Evolutionary conservation across 2,888 invertebrate species (phyloP).

Genomic region (Pinctada fucata): DNA sequence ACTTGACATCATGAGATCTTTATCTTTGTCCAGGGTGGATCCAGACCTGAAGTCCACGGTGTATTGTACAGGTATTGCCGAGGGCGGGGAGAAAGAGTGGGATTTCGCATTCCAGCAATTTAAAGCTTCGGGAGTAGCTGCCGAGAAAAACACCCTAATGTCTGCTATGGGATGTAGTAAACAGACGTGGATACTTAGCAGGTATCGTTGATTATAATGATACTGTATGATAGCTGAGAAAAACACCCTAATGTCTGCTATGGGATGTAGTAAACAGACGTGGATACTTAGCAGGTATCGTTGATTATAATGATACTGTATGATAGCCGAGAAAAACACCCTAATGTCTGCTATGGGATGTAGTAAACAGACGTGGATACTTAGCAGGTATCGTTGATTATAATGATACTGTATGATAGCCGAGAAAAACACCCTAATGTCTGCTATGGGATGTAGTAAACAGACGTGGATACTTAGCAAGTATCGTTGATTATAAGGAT

Average conservation of each 20-base stretch:
- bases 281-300: constrained; percentile 78
- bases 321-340: constrained; percentile 78
- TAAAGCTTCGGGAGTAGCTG: constrained; percentile 82
- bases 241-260: constrained; percentile 81
- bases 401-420: too few species aligned
- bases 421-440: constrained; percentile 81
- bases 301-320: too few species aligned
- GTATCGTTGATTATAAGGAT: constrained; percentile 40
- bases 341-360: constrained; percentile 85
- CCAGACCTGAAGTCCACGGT: constrained; percentile 84
- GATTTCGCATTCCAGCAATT: constrained; percentile 85
- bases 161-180: constrained; percentile 85
- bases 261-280: constrained; percentile 85
- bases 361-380: constrained; percentile 81
- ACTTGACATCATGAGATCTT: too few species aligned
- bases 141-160: constrained; percentile 83
- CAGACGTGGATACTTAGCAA: constrained; percentile 80
- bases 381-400: constrained; percentile 73
- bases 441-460: constrained; percentile 85
- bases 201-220: constrained; percentile 45
- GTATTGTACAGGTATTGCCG: constrained; percentile 85
- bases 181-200: constrained; percentile 80
- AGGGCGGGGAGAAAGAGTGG: constrained; percentile 85
- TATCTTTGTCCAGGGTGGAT: constrained; percentile 80
- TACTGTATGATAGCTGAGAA: constrained; percentile 73